Evolutionary conservation across 2,113 vertebrate species (phyloP).

Genomic region (Gallinago undulata): DNA sequence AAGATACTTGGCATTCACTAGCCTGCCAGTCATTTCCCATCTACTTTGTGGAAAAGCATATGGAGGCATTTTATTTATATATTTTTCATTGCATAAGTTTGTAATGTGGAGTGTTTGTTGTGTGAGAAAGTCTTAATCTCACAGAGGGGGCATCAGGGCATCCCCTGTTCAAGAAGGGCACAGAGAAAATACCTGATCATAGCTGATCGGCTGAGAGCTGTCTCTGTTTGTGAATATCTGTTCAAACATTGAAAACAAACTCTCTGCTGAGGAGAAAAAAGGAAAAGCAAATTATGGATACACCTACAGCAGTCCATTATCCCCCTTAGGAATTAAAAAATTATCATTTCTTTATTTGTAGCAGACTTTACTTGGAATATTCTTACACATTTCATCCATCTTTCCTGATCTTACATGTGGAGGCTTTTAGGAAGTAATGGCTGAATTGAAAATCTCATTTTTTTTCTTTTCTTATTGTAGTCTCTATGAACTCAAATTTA

Average conservation of each 20-base stretch:
- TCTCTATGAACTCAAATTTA: background rate
- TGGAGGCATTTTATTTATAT: background rate
- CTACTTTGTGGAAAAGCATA: background rate
- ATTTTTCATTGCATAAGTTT: background rate
- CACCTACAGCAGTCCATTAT: background rate
- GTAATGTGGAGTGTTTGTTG: accelerated
- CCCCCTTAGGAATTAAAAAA: background rate
- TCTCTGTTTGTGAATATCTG: background rate
- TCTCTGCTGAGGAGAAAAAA: background rate
- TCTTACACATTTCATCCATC: background rate
- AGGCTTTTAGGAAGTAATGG: background rate
- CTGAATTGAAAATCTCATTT: background rate
- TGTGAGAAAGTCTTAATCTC: background rate
- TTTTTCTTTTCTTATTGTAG: background rate
- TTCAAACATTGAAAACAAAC: background rate
- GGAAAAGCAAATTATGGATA: background rate
- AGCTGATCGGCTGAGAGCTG: background rate
- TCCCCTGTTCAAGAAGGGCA: background rate
- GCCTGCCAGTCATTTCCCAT: background rate
- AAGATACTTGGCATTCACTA: background rate
- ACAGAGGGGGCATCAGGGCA: background rate
- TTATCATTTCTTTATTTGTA: background rate
- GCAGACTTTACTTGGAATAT: background rate
- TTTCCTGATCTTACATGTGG: background rate
- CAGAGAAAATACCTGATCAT: background rate